Evolutionary conservation across 2,888 invertebrate species (phyloP).

Genomic region (Gymnocheta viridis): DNA sequence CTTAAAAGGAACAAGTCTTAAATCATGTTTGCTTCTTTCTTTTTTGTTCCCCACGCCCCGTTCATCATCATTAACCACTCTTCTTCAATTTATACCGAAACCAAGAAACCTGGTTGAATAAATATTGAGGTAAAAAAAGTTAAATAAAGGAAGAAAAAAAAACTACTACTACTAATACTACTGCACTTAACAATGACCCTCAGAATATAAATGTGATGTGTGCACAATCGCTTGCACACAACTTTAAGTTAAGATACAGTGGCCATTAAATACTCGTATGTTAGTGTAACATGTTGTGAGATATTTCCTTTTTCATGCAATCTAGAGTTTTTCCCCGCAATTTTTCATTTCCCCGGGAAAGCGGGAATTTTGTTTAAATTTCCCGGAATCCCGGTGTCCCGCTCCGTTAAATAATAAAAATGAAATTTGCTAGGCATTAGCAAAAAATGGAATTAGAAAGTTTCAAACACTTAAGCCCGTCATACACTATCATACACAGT

Average conservation of each 20-base stretch:
- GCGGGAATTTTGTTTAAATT: too few species aligned
- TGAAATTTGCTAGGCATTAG: too few species aligned
- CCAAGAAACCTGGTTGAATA: constrained; percentile 43
- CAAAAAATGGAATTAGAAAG: too few species aligned
- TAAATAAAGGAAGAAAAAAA: constrained; percentile 36
- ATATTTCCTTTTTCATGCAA: too few species aligned
- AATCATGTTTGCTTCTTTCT: constrained; percentile 66
- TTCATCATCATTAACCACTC: not conserved
- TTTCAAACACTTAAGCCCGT: too few species aligned
- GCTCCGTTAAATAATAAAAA: too few species aligned
- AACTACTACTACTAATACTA: constrained; percentile 17
- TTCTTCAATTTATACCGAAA: constrained; percentile 49
- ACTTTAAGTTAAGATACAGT: constrained; percentile 22
- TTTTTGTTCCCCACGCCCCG: not conserved
- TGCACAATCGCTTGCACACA: constrained; percentile 37
- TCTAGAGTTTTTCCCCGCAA: too few species aligned
- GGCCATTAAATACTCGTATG: not conserved
- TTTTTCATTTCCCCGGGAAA: too few species aligned
- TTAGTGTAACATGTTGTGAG: too few species aligned
- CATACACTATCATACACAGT: too few species aligned
- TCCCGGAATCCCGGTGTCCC: too few species aligned
- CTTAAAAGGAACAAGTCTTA: constrained; percentile 70
- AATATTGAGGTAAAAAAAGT: constrained; percentile 16
- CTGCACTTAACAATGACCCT: constrained; percentile 67
- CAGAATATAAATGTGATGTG: constrained; percentile 46